Conservation (phyloP, 2,797 vertebrate species). For the Tamandua tetradactyla region DNA sequence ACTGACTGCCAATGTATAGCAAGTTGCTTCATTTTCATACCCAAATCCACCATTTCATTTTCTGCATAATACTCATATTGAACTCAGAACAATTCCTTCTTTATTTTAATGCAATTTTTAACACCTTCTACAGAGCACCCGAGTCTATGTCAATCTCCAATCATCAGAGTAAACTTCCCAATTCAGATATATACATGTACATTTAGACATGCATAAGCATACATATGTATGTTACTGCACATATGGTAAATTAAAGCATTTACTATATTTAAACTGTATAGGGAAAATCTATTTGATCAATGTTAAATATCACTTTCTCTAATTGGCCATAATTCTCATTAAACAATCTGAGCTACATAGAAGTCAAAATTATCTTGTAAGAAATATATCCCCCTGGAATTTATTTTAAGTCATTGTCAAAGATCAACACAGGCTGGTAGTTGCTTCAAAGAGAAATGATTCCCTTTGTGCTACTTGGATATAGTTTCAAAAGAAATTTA, state of each 20-base stretch:
- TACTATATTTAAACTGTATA: neutral
- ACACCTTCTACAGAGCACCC: neutral
- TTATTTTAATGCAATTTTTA: slow-evolving; percentile 55
- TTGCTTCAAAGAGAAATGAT: neutral
- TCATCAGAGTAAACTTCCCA: neutral
- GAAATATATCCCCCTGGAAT: neutral
- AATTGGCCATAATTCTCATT: neutral
- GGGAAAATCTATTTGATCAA: neutral
- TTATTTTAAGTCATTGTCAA: neutral
- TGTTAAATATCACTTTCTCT: neutral
- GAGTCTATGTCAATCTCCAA: neutral
- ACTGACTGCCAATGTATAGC: neutral
- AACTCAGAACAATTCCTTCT: slow-evolving; percentile 15
- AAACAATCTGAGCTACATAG: neutral
- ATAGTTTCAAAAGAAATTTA: neutral
- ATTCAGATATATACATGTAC: neutral
- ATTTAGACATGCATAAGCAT: rapidly evolving
- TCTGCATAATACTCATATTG: neutral
- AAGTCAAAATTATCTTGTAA: neutral
- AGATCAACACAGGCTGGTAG: neutral
- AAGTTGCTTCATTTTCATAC: slow-evolving; percentile 24
- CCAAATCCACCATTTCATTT: neutral
- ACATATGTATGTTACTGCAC: neutral
- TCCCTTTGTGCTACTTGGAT: neutral
- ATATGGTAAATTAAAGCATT: neutral